A percentile compares a stretch with the other conserved stretches of the same genome.
Conservation (phyloP, 2,888 invertebrate genomes). For the Xestia xanthographa region DNA sequence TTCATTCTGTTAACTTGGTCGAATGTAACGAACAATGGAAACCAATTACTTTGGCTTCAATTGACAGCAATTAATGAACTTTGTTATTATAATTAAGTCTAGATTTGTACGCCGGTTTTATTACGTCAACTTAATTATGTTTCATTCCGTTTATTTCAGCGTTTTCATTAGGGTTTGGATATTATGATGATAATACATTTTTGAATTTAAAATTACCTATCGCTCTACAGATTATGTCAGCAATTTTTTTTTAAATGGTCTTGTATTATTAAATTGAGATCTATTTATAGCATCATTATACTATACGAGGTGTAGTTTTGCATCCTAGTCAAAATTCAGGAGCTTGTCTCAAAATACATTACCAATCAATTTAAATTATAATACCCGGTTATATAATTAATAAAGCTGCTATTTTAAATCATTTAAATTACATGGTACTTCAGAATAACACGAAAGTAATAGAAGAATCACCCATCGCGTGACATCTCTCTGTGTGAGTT, state of each 20-base stretch:
- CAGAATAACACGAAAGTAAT: no score
- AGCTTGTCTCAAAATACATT: no score
- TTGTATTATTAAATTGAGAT: no score
- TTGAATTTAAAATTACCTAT: background rate
- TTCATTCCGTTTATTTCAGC: slow-evolving; percentile 17
- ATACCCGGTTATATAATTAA: no score
- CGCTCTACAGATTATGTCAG: background rate
- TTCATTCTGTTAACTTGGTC: slow-evolving; percentile 37
- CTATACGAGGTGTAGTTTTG: no score
- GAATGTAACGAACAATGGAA: slow-evolving; percentile 55
- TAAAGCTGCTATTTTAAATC: no score
- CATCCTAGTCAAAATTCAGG: no score
- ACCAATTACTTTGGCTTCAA: slow-evolving; percentile 56
- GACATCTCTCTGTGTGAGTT: no score
- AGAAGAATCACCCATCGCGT: no score
- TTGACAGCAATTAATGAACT: slow-evolving; percentile 59
- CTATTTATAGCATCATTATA: no score
- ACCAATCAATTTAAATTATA: no score
- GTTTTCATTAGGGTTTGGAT: slow-evolving; percentile 27
- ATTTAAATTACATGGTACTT: no score
- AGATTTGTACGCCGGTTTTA: slow-evolving; percentile 51
- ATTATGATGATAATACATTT: background rate
- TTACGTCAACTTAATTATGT: slow-evolving; percentile 49
- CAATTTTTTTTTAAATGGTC: background rate
- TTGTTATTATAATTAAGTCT: slow-evolving; percentile 54